Conservation (phyloP, 2,888 invertebrate genomes). For the Agonopterix subpropinquella region DNA sequence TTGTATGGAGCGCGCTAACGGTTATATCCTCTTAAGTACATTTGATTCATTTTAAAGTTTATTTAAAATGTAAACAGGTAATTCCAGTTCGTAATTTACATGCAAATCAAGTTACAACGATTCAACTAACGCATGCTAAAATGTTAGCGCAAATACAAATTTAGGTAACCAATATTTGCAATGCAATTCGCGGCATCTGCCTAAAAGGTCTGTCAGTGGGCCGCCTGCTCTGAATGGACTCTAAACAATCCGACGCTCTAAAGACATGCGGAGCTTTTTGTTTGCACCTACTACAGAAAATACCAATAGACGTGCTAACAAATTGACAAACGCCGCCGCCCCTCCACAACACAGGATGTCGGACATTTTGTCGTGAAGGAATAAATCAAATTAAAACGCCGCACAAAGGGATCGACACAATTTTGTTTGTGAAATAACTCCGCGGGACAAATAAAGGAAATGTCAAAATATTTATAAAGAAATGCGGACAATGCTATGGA, state of each 20-base stretch:
- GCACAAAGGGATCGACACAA: constrained; percentile 62
- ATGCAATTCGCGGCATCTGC: constrained; percentile 27
- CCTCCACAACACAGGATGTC: constrained; percentile 52
- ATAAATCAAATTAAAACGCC: constrained; percentile 72
- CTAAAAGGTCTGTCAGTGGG: constrained; percentile 30
- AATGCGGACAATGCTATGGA: constrained; percentile 56
- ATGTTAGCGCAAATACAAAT: constrained; percentile 4
- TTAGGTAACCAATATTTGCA: constrained; percentile 33
- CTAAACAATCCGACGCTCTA: constrained; percentile 38
- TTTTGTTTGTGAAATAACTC: constrained; percentile 63
- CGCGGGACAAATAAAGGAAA: constrained; percentile 64
- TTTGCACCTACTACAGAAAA: constrained; percentile 57
- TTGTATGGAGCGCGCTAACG: too few relatives aligned
- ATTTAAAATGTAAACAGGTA: background rate
- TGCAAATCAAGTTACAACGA: background rate
- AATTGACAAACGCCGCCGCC: constrained; percentile 63
- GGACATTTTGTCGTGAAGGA: constrained; percentile 61
- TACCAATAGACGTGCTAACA: constrained; percentile 65
- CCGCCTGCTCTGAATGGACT: constrained; percentile 19
- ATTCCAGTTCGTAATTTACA: background rate
- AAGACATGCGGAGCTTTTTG: constrained; percentile 49
- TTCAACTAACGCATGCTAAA: background rate
- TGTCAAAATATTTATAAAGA: constrained; percentile 76
- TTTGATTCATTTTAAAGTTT: too few relatives aligned
- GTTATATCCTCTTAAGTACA: too few relatives aligned